Evolutionary conservation across 2,113 vertebrate genomes (phyloP), one percentile per base, ranked within the genome.

Genomic region (Aix galericulata): DNA sequence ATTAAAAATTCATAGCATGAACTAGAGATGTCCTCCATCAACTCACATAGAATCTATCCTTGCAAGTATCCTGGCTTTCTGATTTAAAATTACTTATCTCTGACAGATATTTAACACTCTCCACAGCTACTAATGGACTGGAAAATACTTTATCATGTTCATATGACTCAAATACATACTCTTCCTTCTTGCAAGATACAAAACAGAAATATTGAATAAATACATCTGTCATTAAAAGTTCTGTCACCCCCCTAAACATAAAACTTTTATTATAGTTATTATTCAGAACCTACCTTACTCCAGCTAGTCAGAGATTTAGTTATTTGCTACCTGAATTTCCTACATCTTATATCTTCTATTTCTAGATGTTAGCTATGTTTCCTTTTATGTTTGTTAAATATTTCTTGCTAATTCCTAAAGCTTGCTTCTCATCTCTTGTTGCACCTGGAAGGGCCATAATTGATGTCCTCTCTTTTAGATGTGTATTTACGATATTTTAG

Each of bases 71-170:
- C 59, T 50, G 86, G 88, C 92, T 79, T 63, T 42, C 83, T 92
- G 79, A 78, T 94, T 94, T 93, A 81, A 93, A 94, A 95, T 95
- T 95, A 94, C 94, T 92, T 93, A 67, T 95, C 60, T 95, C 94
- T 91, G 56, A 87, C 86, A 88, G 83, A 92, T 89, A 62, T 94
- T 95, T 94, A 91, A 93, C 81, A 91, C 66, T 74, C 86, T 92
- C 83, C 62, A 73, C 44, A 66, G 89, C 16, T 92, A 66, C 74
- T 95, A 97, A 95, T 95, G 95, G 87, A 84, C 89, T 93, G 94
- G 91, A 95, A 97, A 97, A 94, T 72, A 93, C 80, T 97, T 92
- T 63, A 66, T 92, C 94, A 89, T 89, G 83, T 92, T 95, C 82
- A 32, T 91, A 62, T 27, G 69, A 87, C 72, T 90, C 88, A 86